Conservation (phyloP, 2,888 invertebrate genomes). For the Chaetogeoica ovagalla region DNA sequence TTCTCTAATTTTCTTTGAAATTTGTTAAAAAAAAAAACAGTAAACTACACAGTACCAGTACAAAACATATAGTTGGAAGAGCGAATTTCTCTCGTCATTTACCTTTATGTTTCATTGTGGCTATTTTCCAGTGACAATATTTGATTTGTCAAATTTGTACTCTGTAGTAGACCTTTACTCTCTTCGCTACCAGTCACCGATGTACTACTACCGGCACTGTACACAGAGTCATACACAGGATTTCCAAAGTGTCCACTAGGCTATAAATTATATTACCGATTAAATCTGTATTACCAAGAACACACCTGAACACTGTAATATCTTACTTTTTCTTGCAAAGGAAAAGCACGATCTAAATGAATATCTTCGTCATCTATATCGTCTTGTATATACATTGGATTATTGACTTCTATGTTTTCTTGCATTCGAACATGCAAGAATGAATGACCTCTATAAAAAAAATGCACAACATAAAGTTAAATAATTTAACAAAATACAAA, state of each 20-base stretch:
- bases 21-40: no score
- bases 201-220: slow-evolving; percentile 62
- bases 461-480: neutral
- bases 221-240: slow-evolving; percentile 84
- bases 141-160: slow-evolving; percentile 46
- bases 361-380: slow-evolving; percentile 71
- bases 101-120: slow-evolving; percentile 37
- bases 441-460: slow-evolving; percentile 64
- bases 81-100: neutral
- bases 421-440: slow-evolving; percentile 80
- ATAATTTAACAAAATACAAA: slow-evolving; percentile 25
- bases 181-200: slow-evolving; percentile 60
- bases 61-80: neutral
- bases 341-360: slow-evolving; percentile 59
- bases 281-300: neutral
- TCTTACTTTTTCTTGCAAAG: slow-evolving; percentile 54
- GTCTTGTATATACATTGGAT: slow-evolving; percentile 81
- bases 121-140: slow-evolving; percentile 34
- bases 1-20: neutral
- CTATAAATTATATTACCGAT: slow-evolving; percentile 14
- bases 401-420: slow-evolving; percentile 82
- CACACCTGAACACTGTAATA: neutral
- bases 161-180: slow-evolving; percentile 60
- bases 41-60: neutral
- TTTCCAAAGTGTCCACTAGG: slow-evolving; percentile 67